These are phyloP conservation scores for Glyptemys insculpta DNA, from an alignment of 2,797 vertebrate species.

Conservation along the genomic window DNA sequence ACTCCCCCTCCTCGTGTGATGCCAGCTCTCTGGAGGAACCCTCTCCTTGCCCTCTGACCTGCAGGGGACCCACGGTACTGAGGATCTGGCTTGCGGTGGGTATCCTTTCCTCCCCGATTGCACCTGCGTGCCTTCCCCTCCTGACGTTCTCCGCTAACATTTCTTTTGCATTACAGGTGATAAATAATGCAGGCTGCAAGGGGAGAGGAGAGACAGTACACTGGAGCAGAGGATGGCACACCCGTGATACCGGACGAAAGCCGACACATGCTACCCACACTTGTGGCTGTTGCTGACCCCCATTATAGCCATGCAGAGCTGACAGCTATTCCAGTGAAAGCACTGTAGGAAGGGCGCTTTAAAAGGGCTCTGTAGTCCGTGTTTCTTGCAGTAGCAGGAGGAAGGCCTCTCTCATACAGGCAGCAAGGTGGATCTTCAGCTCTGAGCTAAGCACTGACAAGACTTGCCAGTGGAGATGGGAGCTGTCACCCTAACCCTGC, in stretches of 20 bases:
- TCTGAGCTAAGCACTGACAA: slow-evolving; percentile 21
- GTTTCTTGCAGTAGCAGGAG: slow-evolving; percentile 33
- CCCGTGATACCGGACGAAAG: neutral
- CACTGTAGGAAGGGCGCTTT: slow-evolving; percentile 14
- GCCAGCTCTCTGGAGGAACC: neutral
- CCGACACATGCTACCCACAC: slow-evolving; percentile 9
- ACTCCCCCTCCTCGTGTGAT: neutral
- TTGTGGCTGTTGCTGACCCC: slow-evolving; percentile 7
- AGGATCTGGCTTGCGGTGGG: slow-evolving; percentile 21
- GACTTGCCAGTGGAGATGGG: neutral
- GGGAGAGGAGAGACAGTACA: slow-evolving; percentile 11
- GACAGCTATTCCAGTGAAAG: slow-evolving; percentile 54
- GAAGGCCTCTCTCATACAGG: neutral
- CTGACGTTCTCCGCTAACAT: slow-evolving; percentile 45
- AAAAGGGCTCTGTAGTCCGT: slow-evolving; percentile 9
- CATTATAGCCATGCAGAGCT: slow-evolving; percentile 23
- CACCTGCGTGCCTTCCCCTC: slow-evolving; percentile 39
- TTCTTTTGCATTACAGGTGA: slow-evolving; percentile 67
- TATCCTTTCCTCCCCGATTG: neutral
- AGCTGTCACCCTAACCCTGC: slow-evolving; percentile 17
- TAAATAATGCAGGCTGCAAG: slow-evolving; percentile 72
- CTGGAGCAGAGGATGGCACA: neutral
- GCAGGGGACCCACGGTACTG: neutral
- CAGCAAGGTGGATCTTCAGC: slow-evolving; percentile 24
- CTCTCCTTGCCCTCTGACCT: neutral